Evolutionary conservation across 2,888 invertebrate genomes (phyloP), one percentile per base, ranked within the genome.

Genomic region (Epinotia nisella): DNA sequence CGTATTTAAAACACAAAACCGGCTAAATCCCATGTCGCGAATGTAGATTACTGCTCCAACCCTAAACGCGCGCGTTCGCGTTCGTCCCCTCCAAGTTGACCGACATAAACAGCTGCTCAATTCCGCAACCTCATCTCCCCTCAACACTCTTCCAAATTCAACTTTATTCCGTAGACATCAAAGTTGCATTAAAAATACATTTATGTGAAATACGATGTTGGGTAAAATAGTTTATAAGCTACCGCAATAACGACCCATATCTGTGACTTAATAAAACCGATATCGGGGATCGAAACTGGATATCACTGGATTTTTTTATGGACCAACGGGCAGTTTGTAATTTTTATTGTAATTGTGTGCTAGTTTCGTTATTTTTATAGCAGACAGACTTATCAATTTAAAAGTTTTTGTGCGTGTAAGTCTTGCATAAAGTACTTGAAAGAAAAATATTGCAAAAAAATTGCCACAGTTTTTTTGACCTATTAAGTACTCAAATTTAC

Each of bases 211-310:
- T 66, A 66, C n/a, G 55, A 21, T 15, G 10, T 11, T 56, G 10
- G 39, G 41, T 64, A 0, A 55, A 2, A 39, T 2, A 21, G 55
- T 66, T 21, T n/a, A 66, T 56, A 82, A 80, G 83, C 76, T 77
- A 78, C 77, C 78, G 86, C 85, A 86, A 88, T 87, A 87, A 87
- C 83, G 82, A 78, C 75, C 83, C 84, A 86, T 86, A 85, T 86
- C 80, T 83, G 84, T 73, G 86, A 87, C 85, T 88, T 84, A 87
- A 89, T 90, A 90, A 88, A 89, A 88, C 74, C 74, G 68, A 76
- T 70, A 78, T 62, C 62, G 67, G 56, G 72, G 72, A 72, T 72
- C 45, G 60, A 67, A 56, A 71, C 60, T 67, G 72, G 56, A 68
- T 72, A 51, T 61, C 56, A 21, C 17, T 51, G 72, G 61, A 55